Evolutionary conservation across 2,113 vertebrate species (phyloP).

Genomic region (Pelmatolapia mariae): DNA sequence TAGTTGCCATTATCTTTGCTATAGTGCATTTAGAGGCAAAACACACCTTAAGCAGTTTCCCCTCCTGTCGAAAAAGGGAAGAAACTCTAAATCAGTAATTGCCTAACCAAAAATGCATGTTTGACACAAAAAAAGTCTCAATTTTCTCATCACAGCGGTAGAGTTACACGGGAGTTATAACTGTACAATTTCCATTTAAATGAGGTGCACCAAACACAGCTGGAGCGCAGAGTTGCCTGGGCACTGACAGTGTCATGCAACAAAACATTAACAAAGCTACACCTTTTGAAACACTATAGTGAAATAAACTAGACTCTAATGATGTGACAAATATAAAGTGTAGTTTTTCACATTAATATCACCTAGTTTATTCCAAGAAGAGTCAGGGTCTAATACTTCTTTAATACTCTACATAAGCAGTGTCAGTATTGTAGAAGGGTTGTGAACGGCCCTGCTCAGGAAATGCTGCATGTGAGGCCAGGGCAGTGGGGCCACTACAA

Average conservation of each 20-base stretch:
- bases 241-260: slow-evolving; percentile 17
- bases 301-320: slow-evolving; percentile 5
- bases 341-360: neutral
- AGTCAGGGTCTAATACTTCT: neutral
- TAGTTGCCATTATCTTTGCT: slow-evolving; percentile 49
- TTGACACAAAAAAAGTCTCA: slow-evolving; percentile 9
- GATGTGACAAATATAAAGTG: slow-evolving; percentile 13
- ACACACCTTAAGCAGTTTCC: slow-evolving; percentile 18
- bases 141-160: slow-evolving; percentile 30
- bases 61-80: neutral
- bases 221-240: slow-evolving; percentile 20
- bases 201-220: slow-evolving; percentile 41
- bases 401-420: neutral
- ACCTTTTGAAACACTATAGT: neutral
- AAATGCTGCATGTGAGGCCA: neutral
- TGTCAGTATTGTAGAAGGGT: neutral
- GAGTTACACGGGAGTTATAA: slow-evolving; percentile 47
- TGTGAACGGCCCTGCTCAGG: slow-evolving; percentile 9
- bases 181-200: slow-evolving; percentile 64
- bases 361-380: neutral
- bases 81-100: slow-evolving; percentile 29
- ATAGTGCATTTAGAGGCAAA: slow-evolving; percentile 31
- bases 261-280: slow-evolving; percentile 3
- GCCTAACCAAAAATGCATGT: slow-evolving; percentile 31
- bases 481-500: slow-evolving; percentile 25